Evolutionary conservation across 2,113 vertebrate species (phyloP).

Genomic region (Nesoenas mayeri): DNA sequence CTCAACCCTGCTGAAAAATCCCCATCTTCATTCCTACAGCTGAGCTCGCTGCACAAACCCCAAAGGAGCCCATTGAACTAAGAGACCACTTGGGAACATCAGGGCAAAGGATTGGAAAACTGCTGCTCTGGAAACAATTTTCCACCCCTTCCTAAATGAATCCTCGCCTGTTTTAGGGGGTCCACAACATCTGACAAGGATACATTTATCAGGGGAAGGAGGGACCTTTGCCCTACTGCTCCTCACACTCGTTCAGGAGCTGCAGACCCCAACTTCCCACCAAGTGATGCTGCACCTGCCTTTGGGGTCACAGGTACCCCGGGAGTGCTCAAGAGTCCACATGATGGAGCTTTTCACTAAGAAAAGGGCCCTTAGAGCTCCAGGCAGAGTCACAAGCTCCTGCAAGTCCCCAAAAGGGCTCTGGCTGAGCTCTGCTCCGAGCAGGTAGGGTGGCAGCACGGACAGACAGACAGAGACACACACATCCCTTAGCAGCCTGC

Average conservation of each 20-base stretch:
- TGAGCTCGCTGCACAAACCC: not conserved
- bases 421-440: not conserved
- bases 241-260: accelerated
- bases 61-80: too few relatives aligned
- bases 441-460: not conserved
- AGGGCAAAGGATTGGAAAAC: not conserved
- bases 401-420: accelerated
- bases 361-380: not conserved
- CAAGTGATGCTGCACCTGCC: not conserved
- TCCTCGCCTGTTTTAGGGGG: accelerated
- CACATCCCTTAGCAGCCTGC: not conserved
- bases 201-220: not conserved
- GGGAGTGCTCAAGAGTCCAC: not conserved
- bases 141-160: accelerated
- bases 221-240: not conserved
- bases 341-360: accelerated
- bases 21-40: accelerated
- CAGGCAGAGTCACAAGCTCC: not conserved
- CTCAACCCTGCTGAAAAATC: not conserved
- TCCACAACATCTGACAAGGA: too few relatives aligned
- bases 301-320: not conserved
- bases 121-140: accelerated
- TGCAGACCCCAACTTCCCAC: accelerated
- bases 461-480: not conserved
- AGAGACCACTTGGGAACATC: accelerated